These are phyloP conservation scores for Scolopax bukidnonensis DNA, from an alignment of 2,797 vertebrate species.

Conservation along the genomic window DNA sequence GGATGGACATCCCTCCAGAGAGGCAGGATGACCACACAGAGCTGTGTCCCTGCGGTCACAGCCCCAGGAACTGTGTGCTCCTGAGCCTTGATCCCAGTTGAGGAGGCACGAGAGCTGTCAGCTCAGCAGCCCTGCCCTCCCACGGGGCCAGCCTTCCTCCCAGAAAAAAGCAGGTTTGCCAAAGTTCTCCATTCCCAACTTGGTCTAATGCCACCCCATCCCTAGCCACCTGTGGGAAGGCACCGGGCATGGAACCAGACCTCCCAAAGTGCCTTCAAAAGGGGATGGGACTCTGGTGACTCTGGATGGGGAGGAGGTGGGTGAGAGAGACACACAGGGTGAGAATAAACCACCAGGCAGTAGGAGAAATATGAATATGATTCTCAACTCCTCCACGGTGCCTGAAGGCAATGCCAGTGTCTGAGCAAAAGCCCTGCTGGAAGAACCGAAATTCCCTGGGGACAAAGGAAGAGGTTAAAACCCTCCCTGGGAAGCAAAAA, in stretches of 20 bases:
- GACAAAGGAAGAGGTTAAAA: background rate
- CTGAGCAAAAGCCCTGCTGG: background rate
- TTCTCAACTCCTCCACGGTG: background rate
- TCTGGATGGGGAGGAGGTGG: background rate
- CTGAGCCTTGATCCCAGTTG: background rate
- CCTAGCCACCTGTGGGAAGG: fast-evolving
- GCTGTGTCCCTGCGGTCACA: background rate
- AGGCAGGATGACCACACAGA: background rate
- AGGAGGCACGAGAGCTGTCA: background rate
- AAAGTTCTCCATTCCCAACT: background rate
- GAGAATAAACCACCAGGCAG: background rate
- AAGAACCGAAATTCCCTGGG: background rate
- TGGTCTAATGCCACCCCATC: background rate
- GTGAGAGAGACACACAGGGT: background rate
- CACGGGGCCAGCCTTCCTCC: background rate
- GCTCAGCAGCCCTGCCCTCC: background rate
- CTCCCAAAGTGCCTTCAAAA: background rate
- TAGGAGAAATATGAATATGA: background rate
- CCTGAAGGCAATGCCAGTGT: background rate
- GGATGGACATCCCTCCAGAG: background rate
- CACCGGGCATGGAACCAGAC: background rate
- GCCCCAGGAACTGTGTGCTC: background rate
- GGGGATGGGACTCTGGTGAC: background rate
- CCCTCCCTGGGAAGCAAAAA: background rate
- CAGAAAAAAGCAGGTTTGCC: background rate